Percentiles rank a stretch among this genome's conserved stretches.
These are phyloP conservation scores for Allophyes oxyacanthae DNA, from an alignment of 2,888 invertebrate genomes.

Conservation along the genomic window DNA sequence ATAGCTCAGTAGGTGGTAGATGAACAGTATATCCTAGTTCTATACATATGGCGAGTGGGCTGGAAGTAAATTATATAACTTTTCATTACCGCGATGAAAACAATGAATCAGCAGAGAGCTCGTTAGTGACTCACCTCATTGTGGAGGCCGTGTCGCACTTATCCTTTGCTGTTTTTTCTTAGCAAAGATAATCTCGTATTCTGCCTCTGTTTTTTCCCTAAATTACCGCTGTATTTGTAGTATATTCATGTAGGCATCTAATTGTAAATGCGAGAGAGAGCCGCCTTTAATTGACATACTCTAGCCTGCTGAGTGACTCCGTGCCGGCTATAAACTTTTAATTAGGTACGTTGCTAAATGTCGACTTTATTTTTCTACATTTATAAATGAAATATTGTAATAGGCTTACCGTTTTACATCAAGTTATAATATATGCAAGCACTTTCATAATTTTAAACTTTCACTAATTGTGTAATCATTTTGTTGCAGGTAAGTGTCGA, in stretches of 20 bases:
- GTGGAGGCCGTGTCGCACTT: constrained; percentile 49
- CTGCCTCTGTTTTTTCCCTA: constrained; percentile 18
- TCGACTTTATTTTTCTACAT: constrained; percentile 18
- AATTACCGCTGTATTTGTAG: constrained; percentile 26
- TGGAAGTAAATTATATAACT: constrained; percentile 62
- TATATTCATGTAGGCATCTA: constrained; percentile 18
- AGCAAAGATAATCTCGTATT: constrained; percentile 42
- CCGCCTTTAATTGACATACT: constrained; percentile 41
- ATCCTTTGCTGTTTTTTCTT: constrained; percentile 45
- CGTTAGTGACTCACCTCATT: constrained; percentile 75
- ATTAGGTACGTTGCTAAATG: constrained; percentile 23
- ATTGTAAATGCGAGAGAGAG: constrained; percentile 33
- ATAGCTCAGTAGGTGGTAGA: constrained; percentile 7
- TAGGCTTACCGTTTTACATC: constrained; percentile 11
- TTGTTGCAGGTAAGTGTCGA: constrained; percentile 80
- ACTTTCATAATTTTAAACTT: constrained; percentile 46
- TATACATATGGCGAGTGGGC: constrained; percentile 37
- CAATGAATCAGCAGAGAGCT: constrained; percentile 77
- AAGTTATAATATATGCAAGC: constrained; percentile 16
- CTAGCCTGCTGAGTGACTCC: constrained; percentile 9
- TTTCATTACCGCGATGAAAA: constrained; percentile 72
- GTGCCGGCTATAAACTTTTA: constrained; percentile 30
- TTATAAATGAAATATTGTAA: constrained; percentile 15
- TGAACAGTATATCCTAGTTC: constrained; percentile 27
- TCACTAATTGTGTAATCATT: constrained; percentile 57